Base-by-base conservation (phyloP, 1,140 invertebrate species). In the Panagrolaimus sp. region DNA sequence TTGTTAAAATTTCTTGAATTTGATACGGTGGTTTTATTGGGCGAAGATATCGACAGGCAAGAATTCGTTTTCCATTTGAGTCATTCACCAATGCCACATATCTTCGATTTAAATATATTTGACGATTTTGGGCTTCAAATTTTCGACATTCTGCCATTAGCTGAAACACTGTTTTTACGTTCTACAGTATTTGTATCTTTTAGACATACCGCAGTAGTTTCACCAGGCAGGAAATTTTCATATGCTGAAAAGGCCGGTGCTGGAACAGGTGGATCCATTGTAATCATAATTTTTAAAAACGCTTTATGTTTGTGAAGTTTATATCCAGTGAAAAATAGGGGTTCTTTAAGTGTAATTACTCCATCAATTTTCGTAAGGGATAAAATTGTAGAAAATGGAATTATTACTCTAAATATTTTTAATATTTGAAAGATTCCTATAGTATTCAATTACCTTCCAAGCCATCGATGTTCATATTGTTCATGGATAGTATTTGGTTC, bases 401-500 rank as follows among this genome's bases (percentile, higher is more conserved):
- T 53, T 8, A 16, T 8, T 14, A 63, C 71, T 25, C 57, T 43
- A 42, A 63, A 38, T 38, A 38, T 38, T 7, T 38, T 7, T 38
- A 7, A 38, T 38, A 38, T 7, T 4, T 2, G 2, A 38, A 4
- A 7, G 2, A 38, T 38, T 38, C 2, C 7, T 38, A 4, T 38
- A 38, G 2, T 38, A 7, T 38, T 38, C 31, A 38, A 38, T n/a
- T n/a, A 38, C 31, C 31, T 38, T 38, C 31, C 76, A 14, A 75
- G 23, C 64, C 65, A 75, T 11, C 45, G 47, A 63, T 66, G 48
- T 42, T 79, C 74, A 45, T 67, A 45, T 46, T 70, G 69, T 71
- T 70, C 68, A 27, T 74, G 72, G 45, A 74, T 57, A 20, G 76
- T 78, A 42, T 76, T 76, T 5, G 48, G 42, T 31, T 79, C 77